Conservation (phyloP, 1,140 invertebrate genomes). For the Papilio dardanus region DNA sequence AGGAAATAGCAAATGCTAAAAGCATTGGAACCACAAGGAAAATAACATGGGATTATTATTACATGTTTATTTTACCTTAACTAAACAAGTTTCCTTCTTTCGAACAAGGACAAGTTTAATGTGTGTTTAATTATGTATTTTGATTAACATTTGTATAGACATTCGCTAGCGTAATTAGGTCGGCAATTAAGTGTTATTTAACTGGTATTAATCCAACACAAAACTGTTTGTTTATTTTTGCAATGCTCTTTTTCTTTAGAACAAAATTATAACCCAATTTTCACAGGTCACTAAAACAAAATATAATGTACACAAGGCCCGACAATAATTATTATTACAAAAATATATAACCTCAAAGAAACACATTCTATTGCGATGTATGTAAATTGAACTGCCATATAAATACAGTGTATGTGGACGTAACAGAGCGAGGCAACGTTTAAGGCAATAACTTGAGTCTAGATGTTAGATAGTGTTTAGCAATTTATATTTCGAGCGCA, state of each 20-base stretch:
- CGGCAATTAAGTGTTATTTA: neutral
- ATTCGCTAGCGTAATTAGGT: neutral
- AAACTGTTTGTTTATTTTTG: neutral
- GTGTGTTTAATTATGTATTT: neutral
- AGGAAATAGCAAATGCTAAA: neutral
- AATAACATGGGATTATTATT: neutral
- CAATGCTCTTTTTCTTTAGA: neutral
- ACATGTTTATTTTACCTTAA: constrained; percentile 13
- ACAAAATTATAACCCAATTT: neutral
- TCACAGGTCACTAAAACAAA: neutral
- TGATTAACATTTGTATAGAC: neutral
- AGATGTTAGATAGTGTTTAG: constrained; percentile 17
- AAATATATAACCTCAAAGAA: neutral
- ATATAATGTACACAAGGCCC: neutral
- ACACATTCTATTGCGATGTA: constrained; percentile 12
- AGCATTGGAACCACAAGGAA: neutral
- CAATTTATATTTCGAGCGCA: constrained; percentile 11
- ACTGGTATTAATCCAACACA: neutral
- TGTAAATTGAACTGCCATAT: constrained; percentile 19
- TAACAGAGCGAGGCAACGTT: constrained; percentile 1
- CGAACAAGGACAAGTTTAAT: neutral
- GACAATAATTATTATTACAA: neutral
- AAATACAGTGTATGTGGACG: constrained; percentile 4
- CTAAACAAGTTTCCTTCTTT: neutral
- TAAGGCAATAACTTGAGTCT: constrained; percentile 12